Evolutionary conservation across 2,888 invertebrate genomes (phyloP).

Genomic region (Macrosiphum euphorbiae): DNA sequence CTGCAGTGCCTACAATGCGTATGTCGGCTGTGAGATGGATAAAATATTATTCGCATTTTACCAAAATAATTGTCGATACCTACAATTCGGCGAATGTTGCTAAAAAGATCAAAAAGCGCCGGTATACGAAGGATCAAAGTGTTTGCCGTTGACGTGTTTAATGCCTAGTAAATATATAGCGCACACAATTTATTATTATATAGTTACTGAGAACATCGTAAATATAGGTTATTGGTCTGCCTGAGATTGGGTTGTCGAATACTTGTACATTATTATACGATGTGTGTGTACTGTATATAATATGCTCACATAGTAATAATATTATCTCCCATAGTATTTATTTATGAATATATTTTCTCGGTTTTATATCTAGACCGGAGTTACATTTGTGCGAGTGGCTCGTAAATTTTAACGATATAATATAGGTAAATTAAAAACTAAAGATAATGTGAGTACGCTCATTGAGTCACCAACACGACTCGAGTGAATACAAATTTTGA

Average conservation of each 20-base stretch:
- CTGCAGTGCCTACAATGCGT: background rate
- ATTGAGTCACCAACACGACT: background rate
- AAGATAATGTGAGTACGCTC: background rate
- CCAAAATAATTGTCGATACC: background rate
- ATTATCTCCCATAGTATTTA: background rate
- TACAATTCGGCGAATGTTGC: background rate
- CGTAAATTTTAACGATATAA: slow-evolving; percentile 12
- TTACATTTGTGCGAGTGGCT: background rate
- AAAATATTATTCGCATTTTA: background rate
- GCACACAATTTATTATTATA: background rate
- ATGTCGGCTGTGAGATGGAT: background rate
- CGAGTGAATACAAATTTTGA: background rate
- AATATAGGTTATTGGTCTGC: background rate
- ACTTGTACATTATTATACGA: background rate
- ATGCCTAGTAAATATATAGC: background rate
- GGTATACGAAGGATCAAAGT: background rate
- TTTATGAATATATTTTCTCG: background rate
- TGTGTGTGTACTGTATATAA: background rate
- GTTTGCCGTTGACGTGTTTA: background rate
- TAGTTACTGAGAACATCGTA: background rate
- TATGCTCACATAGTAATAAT: background rate
- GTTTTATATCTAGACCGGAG: background rate
- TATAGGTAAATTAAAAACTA: background rate
- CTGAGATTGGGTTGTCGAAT: background rate
- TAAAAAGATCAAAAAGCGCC: background rate